Evolutionary conservation across 2,113 vertebrate genomes (phyloP).

Genomic region (Fregetta grallaria): DNA sequence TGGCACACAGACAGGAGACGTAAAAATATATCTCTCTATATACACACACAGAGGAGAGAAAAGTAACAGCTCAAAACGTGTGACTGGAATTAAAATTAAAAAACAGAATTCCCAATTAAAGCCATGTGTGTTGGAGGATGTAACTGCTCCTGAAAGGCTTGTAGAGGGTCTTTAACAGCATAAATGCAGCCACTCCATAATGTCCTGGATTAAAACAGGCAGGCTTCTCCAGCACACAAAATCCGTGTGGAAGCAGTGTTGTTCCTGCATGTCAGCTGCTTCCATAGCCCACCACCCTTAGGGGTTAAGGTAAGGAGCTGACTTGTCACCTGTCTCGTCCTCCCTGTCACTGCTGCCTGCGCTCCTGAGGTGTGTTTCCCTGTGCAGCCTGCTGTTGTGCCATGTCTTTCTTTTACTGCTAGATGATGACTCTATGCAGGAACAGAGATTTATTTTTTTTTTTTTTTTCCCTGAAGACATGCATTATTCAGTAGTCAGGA

Average conservation of each 20-base stretch:
- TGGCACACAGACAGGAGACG: background rate
- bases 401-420: background rate
- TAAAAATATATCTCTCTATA: background rate
- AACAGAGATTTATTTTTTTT: background rate
- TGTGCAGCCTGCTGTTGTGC: background rate
- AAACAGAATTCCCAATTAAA: constrained; percentile 1
- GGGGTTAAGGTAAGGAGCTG: constrained; percentile 3
- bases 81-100: constrained; percentile 4
- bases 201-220: background rate
- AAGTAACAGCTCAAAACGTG: constrained; percentile 42
- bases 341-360: background rate
- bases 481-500: background rate
- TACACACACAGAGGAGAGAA: background rate
- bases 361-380: background rate
- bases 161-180: background rate
- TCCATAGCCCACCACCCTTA: background rate
- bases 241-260: background rate
- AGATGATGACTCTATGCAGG: background rate
- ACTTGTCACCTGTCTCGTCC: background rate
- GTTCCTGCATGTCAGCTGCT: background rate
- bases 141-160: background rate
- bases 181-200: background rate
- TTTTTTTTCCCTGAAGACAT: background rate
- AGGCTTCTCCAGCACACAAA: background rate
- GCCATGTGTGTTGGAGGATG: constrained; percentile 28